Conservation (phyloP, 2,113 vertebrate genomes). For the Sinocyclocheilus grahami region DNA sequence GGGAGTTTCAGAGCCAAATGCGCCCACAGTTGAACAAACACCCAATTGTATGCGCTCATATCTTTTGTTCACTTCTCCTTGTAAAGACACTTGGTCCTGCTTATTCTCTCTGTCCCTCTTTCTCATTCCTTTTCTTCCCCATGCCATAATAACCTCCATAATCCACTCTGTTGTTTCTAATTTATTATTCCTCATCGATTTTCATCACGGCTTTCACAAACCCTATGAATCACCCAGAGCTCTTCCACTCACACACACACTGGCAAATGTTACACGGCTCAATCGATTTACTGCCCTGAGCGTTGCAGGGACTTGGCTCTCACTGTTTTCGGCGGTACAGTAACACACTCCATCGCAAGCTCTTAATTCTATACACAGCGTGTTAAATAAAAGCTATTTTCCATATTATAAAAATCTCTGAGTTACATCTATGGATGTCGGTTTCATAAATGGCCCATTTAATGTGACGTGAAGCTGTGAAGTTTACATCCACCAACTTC, state of each 20-base stretch:
- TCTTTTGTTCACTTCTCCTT: constrained; percentile 1
- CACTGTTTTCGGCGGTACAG: constrained; percentile 67
- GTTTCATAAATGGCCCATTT: constrained; percentile 10
- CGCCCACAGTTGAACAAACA: neutral
- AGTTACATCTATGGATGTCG: neutral
- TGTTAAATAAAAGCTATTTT: constrained; percentile 42
- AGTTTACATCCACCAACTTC: constrained; percentile 19
- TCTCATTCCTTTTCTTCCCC: constrained; percentile 15
- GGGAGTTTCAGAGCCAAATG: neutral
- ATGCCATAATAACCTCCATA: constrained; percentile 75
- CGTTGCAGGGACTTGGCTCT: constrained; percentile 61
- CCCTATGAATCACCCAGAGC: constrained; percentile 72
- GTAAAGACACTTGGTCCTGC: neutral
- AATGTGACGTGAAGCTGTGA: constrained; percentile 20
- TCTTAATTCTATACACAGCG: constrained; percentile 6
- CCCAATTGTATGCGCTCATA: neutral
- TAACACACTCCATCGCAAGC: constrained; percentile 56
- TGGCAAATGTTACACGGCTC: constrained; percentile 67
- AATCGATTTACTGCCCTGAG: constrained; percentile 72
- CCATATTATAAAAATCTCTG: constrained; percentile 1
- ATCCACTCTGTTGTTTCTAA: constrained; percentile 76
- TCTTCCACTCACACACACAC: constrained; percentile 52
- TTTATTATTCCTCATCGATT: constrained; percentile 81
- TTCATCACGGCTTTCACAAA: constrained; percentile 73
- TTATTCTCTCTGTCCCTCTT: constrained; percentile 3